Evolutionary conservation across 2,888 invertebrate genomes (phyloP), one percentile per base, ranked within the genome.

Genomic region (Drosophila barbarae): DNA sequence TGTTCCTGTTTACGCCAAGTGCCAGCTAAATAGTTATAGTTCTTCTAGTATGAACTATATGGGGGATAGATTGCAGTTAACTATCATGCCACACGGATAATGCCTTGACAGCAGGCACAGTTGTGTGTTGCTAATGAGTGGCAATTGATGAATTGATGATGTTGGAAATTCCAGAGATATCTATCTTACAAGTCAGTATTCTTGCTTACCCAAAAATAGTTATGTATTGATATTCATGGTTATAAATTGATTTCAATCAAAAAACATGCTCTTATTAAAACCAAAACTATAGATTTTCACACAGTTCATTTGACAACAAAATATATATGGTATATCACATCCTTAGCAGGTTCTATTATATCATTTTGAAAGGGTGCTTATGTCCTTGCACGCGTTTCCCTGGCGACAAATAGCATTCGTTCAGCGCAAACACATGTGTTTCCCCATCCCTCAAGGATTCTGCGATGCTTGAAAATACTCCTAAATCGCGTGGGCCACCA

Each of bases 381-480:
- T 42, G 42, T 42, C 42, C 42, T 42, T 28, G 42, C 42, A 42
- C 26, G 42, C 42, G 26, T 42, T 15, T 42, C 26, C 26, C n/a
- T 6, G 9, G 9, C 26, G 42, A 54, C 54, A 54, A 54, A 54
- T 47, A 54, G 47, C 46, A 47, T 35, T 54, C 53, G 53, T 26
- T 12, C 15, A 15, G 23, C 41, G 23, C 13, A 8, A 47, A 47
- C 54, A 54, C 28, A n/a, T 35, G 47, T 53, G 5, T 44, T 6
- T 2, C n/a, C 15, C n/a, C 1, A 30, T 9, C 3, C 44, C 9
- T 47, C 54, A 54, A 46, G 53, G 23, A 54, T 35, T 35, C 55
- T 2, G 2, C 38, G 55, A 51, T 38, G 50, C 55, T 51, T 51
- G 55, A 56, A 56, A 56, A 56, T 39, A 26, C 56, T 32, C 38